Conservation (phyloP, 2,888 invertebrate genomes). For the Eupithecia subumbrata region DNA sequence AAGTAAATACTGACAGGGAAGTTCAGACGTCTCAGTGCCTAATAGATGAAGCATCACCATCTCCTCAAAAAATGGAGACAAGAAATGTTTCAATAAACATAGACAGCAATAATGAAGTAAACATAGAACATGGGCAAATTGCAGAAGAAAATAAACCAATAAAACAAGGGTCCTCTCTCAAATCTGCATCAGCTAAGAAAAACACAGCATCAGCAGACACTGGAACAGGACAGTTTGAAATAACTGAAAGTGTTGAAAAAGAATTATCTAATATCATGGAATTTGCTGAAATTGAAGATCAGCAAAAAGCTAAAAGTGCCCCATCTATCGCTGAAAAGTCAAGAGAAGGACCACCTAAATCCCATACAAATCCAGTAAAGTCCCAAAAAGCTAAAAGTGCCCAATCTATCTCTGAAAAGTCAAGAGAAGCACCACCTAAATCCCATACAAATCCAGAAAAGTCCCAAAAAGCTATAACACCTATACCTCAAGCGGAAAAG, state of each 20-base stretch:
- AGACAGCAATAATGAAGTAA: slow-evolving; percentile 42
- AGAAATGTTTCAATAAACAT: slow-evolving; percentile 50
- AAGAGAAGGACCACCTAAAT: slow-evolving; percentile 16
- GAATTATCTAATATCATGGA: slow-evolving; percentile 69
- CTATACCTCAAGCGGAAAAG: background rate
- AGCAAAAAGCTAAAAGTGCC: slow-evolving; percentile 33
- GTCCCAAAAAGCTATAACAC: slow-evolving; percentile 16
- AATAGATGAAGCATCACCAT: slow-evolving; percentile 27
- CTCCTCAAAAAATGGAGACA: slow-evolving; percentile 37
- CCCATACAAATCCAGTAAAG: slow-evolving; percentile 15
- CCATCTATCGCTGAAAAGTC: slow-evolving; percentile 20
- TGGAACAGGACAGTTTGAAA: slow-evolving; percentile 66
- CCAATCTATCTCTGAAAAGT: slow-evolving; percentile 20
- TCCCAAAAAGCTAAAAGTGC: slow-evolving; percentile 30
- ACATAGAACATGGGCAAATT: slow-evolving; percentile 37
- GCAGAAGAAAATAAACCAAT: slow-evolving; percentile 37
- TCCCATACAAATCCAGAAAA: slow-evolving; percentile 17
- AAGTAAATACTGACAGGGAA: slow-evolving; percentile 66
- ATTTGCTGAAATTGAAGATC: slow-evolving; percentile 49
- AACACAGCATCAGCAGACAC: slow-evolving; percentile 76
- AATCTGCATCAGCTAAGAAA: slow-evolving; percentile 49
- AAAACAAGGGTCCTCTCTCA: slow-evolving; percentile 21
- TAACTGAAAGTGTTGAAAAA: slow-evolving; percentile 74
- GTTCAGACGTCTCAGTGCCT: slow-evolving; percentile 65
- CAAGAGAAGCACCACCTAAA: slow-evolving; percentile 18